Conservation (phyloP, 2,888 invertebrate genomes). For the Epistrophella euchroma region DNA sequence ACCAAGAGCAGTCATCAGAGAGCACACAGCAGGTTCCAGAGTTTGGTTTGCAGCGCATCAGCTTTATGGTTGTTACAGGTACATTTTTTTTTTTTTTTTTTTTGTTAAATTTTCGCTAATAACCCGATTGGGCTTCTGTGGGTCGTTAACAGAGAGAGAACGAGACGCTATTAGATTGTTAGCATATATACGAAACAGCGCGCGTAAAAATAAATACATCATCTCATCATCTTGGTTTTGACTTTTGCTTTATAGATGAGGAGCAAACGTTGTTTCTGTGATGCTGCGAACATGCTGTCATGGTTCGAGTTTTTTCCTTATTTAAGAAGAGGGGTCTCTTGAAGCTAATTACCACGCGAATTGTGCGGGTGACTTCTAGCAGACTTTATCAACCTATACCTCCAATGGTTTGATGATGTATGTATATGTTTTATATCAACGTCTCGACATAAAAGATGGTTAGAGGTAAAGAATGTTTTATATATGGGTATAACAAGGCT, state of each 20-base stretch:
- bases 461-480: constrained; percentile 10
- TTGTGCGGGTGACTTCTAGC: constrained; percentile 66
- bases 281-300: constrained; percentile 51
- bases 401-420: constrained; percentile 4
- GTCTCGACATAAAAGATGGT: constrained; percentile 50
- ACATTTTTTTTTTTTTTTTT: constrained; percentile 6
- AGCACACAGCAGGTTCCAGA: constrained; percentile 41
- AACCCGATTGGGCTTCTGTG: constrained; percentile 45
- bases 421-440: constrained; percentile 22
- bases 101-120: constrained; percentile 37
- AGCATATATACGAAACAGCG: background rate
- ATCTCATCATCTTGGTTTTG: constrained; percentile 71
- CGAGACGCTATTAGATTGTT: constrained; percentile 42
- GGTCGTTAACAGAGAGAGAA: constrained; percentile 33
- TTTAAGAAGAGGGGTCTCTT: constrained; percentile 27
- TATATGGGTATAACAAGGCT: constrained; percentile 14
- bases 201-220: constrained; percentile 69
- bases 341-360: constrained; percentile 68
- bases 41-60: constrained; percentile 18
- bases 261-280: background rate
- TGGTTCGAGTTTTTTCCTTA: background rate
- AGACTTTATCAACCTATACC: constrained; percentile 19
- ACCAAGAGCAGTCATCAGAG: constrained; percentile 40
- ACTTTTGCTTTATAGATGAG: constrained; percentile 26
- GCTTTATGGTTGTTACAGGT: constrained; percentile 45